Conservation (phyloP, 37 sponge, comb jelly and placozoan species). For the Aplysina aerophoba region DNA sequence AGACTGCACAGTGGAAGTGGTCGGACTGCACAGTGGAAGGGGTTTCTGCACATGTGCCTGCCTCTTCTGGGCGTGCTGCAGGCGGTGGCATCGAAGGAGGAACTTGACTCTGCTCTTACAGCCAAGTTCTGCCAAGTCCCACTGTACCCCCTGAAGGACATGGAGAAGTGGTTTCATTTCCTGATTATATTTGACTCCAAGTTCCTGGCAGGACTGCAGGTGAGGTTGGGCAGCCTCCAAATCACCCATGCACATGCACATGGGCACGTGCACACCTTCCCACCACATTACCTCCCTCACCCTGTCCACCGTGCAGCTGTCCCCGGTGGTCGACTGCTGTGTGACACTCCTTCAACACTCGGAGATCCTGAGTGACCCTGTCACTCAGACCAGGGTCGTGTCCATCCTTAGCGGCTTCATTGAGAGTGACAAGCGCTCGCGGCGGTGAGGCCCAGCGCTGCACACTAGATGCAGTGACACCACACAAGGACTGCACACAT, state of each 20-base stretch:
- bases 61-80: no score
- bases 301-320: conserved; percentile 29
- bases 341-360: conserved; percentile 77
- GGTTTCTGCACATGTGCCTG: no score
- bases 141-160: conserved; percentile 68
- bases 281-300: neutral
- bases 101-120: conserved; percentile 34
- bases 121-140: conserved; percentile 48
- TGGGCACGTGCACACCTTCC: neutral
- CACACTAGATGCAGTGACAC: neutral
- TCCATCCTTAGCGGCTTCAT: conserved; percentile 71
- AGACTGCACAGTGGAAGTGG: no score
- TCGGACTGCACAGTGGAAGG: no score
- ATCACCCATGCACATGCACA: no score
- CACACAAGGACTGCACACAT: neutral
- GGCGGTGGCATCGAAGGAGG: conserved; percentile 26
- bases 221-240: conserved; percentile 8
- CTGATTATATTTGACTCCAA: conserved; percentile 45
- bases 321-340: conserved; percentile 82
- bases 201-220: conserved; percentile 68
- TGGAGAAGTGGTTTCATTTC: conserved; percentile 76
- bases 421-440: conserved; percentile 57
- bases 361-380: conserved; percentile 71
- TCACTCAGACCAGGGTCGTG: conserved; percentile 76
- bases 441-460: neutral